Evolutionary conservation across 2,888 invertebrate genomes (phyloP), one percentile per base, ranked within the genome.

Genomic region (Melitaea athalia): DNA sequence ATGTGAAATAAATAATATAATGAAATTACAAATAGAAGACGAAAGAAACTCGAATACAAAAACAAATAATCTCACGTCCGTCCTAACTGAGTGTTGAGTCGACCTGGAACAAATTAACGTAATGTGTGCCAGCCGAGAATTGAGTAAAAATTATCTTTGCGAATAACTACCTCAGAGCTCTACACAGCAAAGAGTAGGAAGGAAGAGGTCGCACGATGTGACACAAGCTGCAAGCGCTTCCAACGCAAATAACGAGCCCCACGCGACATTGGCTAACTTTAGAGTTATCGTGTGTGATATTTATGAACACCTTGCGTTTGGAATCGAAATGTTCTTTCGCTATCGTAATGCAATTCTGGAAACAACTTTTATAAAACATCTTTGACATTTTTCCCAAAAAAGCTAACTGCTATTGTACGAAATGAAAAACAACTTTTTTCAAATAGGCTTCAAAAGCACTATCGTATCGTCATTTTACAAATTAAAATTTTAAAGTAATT

Each of bases 61-160:
- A 62, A 77, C 77, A 77, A 72, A 71, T 74, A 72, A 68, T 72
- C 72, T 71, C 75, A 74, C 75, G 74, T 77, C 68, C 76, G 69
- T 70, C 70, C 71, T 76, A 77, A 76, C 74, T 79, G 77, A 76
- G 80, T 78, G 82, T 78, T 81, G 81, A 85, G 83, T 81, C 72
- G 68, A 72, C 74, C 78, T 77, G 77, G 72, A 79, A 78, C 80
- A 80, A 85, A 85, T 85, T 85, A 86, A 82, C 82, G 78, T 82
- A 84, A 86, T 81, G 79, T 80, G 80, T 80, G 82, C 78, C 72
- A 75, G 74, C 73, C 72, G 80, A 79, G 79, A 79, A 85, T 81
- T 79, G 80, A 81, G 79, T 79, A 79, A 81, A 84, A 84, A 85
- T 83, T 81, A 80, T 79, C 78, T 67, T 65, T 66, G 63, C 61